Evolutionary conservation across 2,888 invertebrate species (phyloP), one percentile per base, ranked within the genome.

Genomic region (Limnephilus rhombicus): DNA sequence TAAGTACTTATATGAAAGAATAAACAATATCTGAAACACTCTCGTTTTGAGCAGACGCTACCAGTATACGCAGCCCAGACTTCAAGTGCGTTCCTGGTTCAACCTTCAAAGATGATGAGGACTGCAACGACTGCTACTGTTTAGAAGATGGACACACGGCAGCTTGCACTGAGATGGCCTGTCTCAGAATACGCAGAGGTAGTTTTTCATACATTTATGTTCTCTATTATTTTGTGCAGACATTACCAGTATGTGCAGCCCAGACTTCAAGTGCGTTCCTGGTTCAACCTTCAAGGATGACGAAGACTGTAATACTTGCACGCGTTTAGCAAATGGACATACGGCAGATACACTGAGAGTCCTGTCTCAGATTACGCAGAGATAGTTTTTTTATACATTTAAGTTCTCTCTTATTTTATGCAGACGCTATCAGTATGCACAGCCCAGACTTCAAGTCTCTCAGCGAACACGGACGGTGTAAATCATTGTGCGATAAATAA

Each of bases 121-220:
- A 95, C 85, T 96, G 96, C 94, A 96, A 96, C 94, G 95, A 95
- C 94, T 96, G 96, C 94, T 95, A 95, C 1, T 96, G 96, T 94
- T 95, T 95, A 0, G 95, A 95, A 0, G 95, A 96, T 92, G 96
- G 94, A 9, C 91, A 82, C 11, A 89, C 93, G 82, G 93, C 93
- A 37, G 89, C 68, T 34, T 94, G 94, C 93, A 94, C 94, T 24
- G 24, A 24, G 68, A 68, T 24, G 24, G 24, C 24, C 24, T 68
- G 68, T n/a, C 68, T 68, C 68, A 24, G 68, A 68, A 0, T 24
- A 68, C 68, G 68, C 24, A 68, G 68, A 68, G 68, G 68, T 68
- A 68, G 5, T 18, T 53, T 53, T 18, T 37, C 4, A 37, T 37
- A 3, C 37, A 37, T 15, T 15, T 15, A 49, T 13, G 3, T 49